These are phyloP conservation scores for Andrena praecox DNA, from an alignment of 2,888 invertebrate genomes.

Conservation along the genomic window DNA sequence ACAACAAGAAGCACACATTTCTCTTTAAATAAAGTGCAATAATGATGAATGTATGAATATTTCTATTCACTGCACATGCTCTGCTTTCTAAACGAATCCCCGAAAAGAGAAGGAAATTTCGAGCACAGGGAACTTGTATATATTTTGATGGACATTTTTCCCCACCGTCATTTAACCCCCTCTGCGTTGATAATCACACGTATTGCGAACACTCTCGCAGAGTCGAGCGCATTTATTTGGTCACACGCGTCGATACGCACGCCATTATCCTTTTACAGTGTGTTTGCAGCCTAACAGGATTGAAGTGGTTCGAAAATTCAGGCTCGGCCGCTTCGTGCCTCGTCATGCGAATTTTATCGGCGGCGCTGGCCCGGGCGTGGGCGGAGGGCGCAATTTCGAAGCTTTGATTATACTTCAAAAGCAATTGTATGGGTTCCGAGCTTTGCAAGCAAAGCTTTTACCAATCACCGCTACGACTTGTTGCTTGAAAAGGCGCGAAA, in stretches of 20 bases:
- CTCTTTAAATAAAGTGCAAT: neutral
- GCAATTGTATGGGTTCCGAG: constrained; percentile 59
- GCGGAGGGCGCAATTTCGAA: constrained; percentile 52
- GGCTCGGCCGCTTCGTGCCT: constrained; percentile 47
- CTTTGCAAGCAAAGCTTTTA: constrained; percentile 57
- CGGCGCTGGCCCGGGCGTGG: neutral
- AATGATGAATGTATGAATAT: neutral
- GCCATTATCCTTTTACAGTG: constrained; percentile 60
- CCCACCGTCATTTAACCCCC: constrained; percentile 15
- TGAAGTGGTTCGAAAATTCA: constrained; percentile 68
- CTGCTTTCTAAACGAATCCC: neutral
- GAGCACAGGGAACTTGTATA: no score
- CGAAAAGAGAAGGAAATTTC: neutral
- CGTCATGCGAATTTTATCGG: constrained; percentile 66
- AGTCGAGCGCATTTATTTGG: constrained; percentile 43
- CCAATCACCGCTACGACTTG: constrained; percentile 57
- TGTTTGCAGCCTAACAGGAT: constrained; percentile 62
- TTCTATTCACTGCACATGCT: no score
- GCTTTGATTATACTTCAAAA: constrained; percentile 68
- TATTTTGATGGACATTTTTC: constrained; percentile 28
- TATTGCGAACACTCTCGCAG: constrained; percentile 38
- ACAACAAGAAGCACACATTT: neutral
- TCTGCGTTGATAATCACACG: constrained; percentile 46
- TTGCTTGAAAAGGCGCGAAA: constrained; percentile 61
- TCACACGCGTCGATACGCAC: constrained; percentile 54